These are phyloP conservation scores for Mustela erminea DNA, from an alignment of 2,797 vertebrate species.

Conservation along the genomic window DNA sequence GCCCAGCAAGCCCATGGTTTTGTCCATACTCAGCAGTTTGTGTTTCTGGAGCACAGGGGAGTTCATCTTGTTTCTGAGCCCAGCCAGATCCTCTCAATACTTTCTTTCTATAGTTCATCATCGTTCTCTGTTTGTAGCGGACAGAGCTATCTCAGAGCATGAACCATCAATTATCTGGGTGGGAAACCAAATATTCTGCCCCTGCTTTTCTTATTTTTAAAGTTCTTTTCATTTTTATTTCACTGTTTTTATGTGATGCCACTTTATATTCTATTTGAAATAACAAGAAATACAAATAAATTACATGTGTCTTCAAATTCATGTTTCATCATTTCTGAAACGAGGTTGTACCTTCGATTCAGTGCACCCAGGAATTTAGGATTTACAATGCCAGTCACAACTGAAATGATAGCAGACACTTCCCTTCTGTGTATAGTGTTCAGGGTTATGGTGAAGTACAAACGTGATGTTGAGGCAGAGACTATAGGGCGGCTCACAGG, in stretches of 20 bases:
- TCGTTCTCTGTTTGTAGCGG: neutral
- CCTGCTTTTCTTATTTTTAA: neutral
- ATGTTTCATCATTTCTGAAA: neutral
- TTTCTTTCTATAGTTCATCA: neutral
- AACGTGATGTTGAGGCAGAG: neutral
- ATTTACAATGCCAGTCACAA: neutral
- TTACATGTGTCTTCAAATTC: neutral
- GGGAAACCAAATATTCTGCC: neutral
- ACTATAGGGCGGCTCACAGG: neutral
- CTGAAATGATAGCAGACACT: neutral
- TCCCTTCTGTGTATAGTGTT: fast-evolving
- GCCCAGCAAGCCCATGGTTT: neutral
- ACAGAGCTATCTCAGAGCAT: fast-evolving
- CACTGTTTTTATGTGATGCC: neutral
- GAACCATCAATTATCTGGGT: neutral
- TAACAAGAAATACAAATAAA: neutral
- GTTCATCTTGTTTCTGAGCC: neutral
- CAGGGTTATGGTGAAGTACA: neutral
- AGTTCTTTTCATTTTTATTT: neutral
- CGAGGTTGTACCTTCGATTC: neutral
- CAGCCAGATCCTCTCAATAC: neutral
- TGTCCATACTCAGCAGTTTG: neutral
- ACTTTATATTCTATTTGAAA: neutral
- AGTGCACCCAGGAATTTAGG: neutral
- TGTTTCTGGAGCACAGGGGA: neutral